Conservation (phyloP, 2,113 vertebrate species). For the Mystacornis crossleyi region DNA sequence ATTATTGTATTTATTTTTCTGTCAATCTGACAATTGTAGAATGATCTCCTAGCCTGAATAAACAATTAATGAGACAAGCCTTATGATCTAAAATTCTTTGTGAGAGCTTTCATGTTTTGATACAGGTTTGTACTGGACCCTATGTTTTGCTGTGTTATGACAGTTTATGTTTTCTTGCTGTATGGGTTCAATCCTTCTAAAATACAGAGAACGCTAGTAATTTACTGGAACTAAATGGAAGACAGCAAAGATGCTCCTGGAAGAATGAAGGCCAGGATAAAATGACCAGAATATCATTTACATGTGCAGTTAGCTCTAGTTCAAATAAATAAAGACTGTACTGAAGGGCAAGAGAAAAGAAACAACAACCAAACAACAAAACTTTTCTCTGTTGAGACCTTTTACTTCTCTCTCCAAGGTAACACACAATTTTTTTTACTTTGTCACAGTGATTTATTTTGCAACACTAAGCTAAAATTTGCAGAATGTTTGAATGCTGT, state of each 20-base stretch:
- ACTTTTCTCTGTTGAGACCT: not conserved
- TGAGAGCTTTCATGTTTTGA: not conserved
- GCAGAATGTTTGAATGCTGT: not conserved
- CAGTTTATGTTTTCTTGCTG: not conserved
- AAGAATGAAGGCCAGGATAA: not conserved
- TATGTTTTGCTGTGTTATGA: not conserved
- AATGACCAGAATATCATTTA: not conserved
- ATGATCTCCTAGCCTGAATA: not conserved
- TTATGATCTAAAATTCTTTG: not conserved
- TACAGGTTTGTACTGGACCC: not conserved
- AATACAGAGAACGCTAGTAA: not conserved
- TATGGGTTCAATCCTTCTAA: not conserved
- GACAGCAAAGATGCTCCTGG: not conserved
- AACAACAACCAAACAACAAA: not conserved
- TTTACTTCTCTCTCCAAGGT: not conserved
- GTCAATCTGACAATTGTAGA: not conserved
- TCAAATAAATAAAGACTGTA: not conserved
- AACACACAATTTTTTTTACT: not conserved
- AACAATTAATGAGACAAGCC: not conserved
- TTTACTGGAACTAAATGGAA: not conserved
- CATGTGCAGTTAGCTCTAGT: not conserved
- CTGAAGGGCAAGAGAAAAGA: not conserved
- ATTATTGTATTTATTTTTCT: not conserved
- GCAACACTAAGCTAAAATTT: not conserved
- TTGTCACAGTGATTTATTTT: not conserved